Base-by-base conservation (phyloP, 2,888 invertebrate genomes). In the Drosophila koepferae region DNA sequence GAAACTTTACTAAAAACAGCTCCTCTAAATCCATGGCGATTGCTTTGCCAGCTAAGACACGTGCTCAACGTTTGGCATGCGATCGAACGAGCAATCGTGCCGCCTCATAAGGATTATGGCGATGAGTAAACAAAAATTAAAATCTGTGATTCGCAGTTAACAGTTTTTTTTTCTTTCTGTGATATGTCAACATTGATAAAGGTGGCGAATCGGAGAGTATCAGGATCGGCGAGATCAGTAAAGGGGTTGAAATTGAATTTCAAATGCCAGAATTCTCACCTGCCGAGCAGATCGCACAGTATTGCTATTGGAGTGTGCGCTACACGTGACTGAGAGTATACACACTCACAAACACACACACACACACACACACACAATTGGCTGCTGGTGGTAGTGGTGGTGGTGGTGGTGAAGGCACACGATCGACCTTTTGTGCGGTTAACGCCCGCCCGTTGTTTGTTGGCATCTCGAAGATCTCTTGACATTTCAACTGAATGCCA, bases 221-320 rank as follows among this genome's bases (percentile, higher is more conserved):
- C 58, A 49, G 59, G 59, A 46, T 46, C 54, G 40, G 46, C 48
- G 49, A 34, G 75, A 64, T 63, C 55, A 28, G 49, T 41, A 49
- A 74, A 61, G 44, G 77, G 77, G 77, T 77, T 80, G 76, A 77
- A 58, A 66, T 55, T 44, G 31, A 53, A 53, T 46, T 40, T 12
- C 63, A 63, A 49, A 61, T 55, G 20, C 16, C 31, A n/a, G 18
- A 63, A 71, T 63, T 81, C 73, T 86, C 84, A 84, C 87, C 84
- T 84, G 84, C 64, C 63, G 54, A 43, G 49, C 36, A 20, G 56
- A 63, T 16, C 49, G 54, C 51, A 10, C 49, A 64, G 43, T 53
- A 48, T 61, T 83, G 65, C 60, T 70, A 88, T 78, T 89, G 84
- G 84, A 89, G 84, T 89, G 89, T 84, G 84, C 87, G 65, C 76